Base-by-base conservation (phyloP, 37 sponge, comb jelly and placozoan species). In the Hexactinellida sp. region DNA sequence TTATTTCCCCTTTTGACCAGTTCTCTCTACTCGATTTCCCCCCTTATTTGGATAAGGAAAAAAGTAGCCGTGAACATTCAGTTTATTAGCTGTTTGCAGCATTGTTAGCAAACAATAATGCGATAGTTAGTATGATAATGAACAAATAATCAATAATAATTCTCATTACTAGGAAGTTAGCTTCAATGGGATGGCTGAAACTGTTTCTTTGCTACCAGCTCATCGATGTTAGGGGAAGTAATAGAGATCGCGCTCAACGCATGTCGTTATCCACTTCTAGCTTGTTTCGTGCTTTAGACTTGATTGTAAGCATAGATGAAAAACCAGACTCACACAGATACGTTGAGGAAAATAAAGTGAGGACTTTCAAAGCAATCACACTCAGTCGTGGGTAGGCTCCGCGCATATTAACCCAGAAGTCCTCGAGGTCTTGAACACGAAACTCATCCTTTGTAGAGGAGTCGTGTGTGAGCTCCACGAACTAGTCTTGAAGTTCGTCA, bases 281-380 rank as follows among this genome's bases (percentile, higher is more conserved):
- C 34, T n/a, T 10, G 76, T 63, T 63, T 63, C 76, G 76, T 32
- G 34, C 76, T 28, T 63, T 63, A 32, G 30, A 32, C 34, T 63
- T 63, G 76, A 63, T 63, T 3, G 76, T 28, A 63, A 63, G 76
- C 34, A 32, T 32, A 28, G 32, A 3, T 63, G 76, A 63, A 63
- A 25, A 25, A 7, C 76, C 76, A 25, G 76, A 63, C 76, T 63
- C 76, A 63, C 76, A 63, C 34, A 63, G 76, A 63, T 63, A 63
- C 25, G 76, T 63, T n/a, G 76, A 63, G 25, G 76, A 63, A 28
- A 63, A 63, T 21, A 28, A 23, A 32, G 13, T 28, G 3, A 63
- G 25, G 34, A 28, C 13, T 63, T 63, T 63, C 5, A 63, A 28
- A n/a, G 76, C 76, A 32, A 21, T 23, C 5, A 32, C 13, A 63